These are phyloP conservation scores for Indri indri DNA, from an alignment of 2,113 vertebrate species.

Conservation along the genomic window DNA sequence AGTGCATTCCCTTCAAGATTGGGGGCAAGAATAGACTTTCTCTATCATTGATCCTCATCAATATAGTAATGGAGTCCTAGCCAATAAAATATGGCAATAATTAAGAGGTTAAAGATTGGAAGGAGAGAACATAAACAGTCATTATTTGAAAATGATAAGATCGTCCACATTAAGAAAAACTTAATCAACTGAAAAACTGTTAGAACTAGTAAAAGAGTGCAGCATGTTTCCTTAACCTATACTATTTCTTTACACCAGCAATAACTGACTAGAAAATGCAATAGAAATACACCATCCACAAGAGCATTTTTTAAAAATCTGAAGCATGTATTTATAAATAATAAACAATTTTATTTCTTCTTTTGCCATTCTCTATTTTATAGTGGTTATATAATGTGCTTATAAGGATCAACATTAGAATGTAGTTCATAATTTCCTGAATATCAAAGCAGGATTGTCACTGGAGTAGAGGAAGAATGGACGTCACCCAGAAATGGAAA, in stretches of 20 bases:
- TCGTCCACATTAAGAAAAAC: not conserved
- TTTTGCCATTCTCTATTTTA: not conserved
- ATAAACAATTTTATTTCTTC: not conserved
- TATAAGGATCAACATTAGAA: slow-evolving; percentile 22
- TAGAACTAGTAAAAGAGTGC: not conserved
- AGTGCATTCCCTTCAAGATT: not conserved
- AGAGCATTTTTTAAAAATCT: not conserved
- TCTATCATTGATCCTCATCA: not conserved
- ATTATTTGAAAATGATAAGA: not conserved
- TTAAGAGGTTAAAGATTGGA: not conserved
- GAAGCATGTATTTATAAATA: not conserved
- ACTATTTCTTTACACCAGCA: not conserved
- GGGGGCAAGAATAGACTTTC: not conserved
- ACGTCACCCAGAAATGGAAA: slow-evolving; percentile 20
- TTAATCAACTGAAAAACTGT: not conserved
- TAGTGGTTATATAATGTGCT: not conserved
- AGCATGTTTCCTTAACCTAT: not conserved
- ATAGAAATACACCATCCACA: not conserved
- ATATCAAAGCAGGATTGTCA: not conserved
- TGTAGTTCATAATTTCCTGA: not conserved
- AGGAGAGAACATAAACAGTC: not conserved
- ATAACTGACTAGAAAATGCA: not conserved
- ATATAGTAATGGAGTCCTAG: not conserved
- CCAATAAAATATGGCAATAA: not conserved
- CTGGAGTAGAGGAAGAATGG: not conserved